Percentiles rank a stretch among this genome's conserved stretches.
These are phyloP conservation scores for Nyctibius bracteatus DNA, from an alignment of 2,113 vertebrate species.

Conservation along the genomic window DNA sequence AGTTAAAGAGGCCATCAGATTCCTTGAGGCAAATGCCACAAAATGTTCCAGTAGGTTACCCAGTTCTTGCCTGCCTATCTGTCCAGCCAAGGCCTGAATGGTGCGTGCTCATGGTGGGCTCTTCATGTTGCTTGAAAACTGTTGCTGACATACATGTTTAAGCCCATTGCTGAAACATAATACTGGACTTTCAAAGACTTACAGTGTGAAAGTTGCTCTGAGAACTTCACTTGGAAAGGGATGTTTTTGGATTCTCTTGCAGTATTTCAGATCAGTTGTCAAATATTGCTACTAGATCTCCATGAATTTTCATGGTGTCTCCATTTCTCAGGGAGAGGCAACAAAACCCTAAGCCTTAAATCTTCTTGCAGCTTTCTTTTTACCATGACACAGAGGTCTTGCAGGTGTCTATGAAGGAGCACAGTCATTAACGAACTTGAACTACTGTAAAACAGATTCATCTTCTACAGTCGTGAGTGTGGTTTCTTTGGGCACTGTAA, in stretches of 20 bases:
- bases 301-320: not conserved
- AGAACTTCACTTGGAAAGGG: not conserved
- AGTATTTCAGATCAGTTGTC: not conserved
- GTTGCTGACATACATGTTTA: not conserved
- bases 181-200: not conserved
- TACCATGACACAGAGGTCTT: not conserved
- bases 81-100: not conserved
- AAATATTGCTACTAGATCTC: not conserved
- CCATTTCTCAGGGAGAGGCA: not conserved
- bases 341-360: not conserved
- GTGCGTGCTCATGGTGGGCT: fast-evolving
- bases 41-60: not conserved
- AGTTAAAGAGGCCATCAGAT: not conserved
- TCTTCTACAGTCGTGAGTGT: not conserved
- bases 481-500: not conserved
- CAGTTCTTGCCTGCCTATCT: not conserved
- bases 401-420: not conserved
- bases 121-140: not conserved
- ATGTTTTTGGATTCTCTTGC: not conserved
- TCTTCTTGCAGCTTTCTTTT: not conserved
- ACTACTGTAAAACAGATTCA: not conserved
- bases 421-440: not conserved
- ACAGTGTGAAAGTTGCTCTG: not conserved
- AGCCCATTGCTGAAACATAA: not conserved
- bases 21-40: not conserved